These are phyloP conservation scores for Pygathrix nemaeus DNA, from an alignment of 2,113 vertebrate genomes.

Conservation along the genomic window DNA sequence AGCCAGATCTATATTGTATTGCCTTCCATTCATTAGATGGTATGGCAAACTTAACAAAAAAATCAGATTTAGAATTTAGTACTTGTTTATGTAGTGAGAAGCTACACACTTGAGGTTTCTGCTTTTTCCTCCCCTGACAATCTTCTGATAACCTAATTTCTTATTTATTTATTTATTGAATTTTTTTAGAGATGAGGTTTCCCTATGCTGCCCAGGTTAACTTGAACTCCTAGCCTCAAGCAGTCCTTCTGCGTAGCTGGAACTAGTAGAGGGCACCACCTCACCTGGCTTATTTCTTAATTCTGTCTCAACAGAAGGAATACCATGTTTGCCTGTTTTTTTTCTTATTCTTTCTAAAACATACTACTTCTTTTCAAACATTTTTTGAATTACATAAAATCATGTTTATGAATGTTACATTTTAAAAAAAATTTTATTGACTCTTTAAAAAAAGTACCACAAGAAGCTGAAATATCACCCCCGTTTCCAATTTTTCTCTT, in stretches of 20 bases:
- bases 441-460: neutral
- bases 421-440: neutral
- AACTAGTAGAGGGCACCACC: too few relatives aligned
- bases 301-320: neutral
- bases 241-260: too few relatives aligned
- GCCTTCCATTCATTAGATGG: neutral
- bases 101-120: neutral
- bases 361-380: neutral
- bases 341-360: neutral
- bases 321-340: neutral
- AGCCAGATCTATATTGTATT: neutral
- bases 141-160: neutral
- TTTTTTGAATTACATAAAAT: neutral
- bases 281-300: neutral
- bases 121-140: neutral
- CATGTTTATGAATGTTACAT: neutral
- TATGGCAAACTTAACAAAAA: neutral
- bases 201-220: too few relatives aligned
- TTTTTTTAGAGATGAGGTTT: too few relatives aligned
- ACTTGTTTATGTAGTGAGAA: neutral
- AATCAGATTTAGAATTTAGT: neutral
- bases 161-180: neutral
- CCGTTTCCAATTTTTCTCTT: neutral
- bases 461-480: neutral
- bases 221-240: too few relatives aligned